Conservation (phyloP, 2,888 invertebrate species). For the Tuberolachnus salignus region DNA sequence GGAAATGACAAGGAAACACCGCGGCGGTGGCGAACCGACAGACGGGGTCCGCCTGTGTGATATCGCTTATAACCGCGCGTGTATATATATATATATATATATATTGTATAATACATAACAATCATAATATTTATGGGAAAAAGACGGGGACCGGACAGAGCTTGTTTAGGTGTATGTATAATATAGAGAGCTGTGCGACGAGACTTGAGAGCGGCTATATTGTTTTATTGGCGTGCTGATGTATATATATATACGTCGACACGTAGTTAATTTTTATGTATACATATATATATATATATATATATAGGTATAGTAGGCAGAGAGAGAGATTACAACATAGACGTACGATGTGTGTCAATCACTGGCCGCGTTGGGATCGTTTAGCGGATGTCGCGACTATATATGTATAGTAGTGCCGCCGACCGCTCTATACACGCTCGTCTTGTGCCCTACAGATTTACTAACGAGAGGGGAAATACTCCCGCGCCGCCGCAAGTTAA, state of each 20-base stretch:
- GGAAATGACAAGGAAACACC: slow-evolving; percentile 55
- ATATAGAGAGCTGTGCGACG: neutral
- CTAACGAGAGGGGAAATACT: neutral
- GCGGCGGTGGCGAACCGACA: slow-evolving; percentile 13
- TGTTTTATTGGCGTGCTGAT: slow-evolving; percentile 19
- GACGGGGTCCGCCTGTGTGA: slow-evolving; percentile 35
- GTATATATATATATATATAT: neutral
- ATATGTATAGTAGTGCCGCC: neutral
- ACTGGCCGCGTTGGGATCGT: slow-evolving; percentile 1
- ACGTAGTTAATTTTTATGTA: neutral
- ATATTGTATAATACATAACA: neutral
- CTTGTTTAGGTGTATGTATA: slow-evolving; percentile 38
- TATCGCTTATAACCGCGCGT: slow-evolving; percentile 7
- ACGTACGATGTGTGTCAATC: slow-evolving; percentile 31
- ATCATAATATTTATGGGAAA: slow-evolving; percentile 48
- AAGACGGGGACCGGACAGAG: slow-evolving; percentile 55
- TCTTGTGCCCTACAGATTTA: slow-evolving; percentile 8
- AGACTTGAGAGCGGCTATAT: slow-evolving; percentile 9
- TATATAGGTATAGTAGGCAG: neutral
- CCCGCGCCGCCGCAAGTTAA: neutral
- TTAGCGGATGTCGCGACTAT: slow-evolving; percentile 45
- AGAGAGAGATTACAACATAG: neutral
- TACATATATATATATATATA: neutral
- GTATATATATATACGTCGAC: neutral
- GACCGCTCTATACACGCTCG: neutral